Conservation (phyloP, 2,888 invertebrate species). For the Parnassius apollo region DNA sequence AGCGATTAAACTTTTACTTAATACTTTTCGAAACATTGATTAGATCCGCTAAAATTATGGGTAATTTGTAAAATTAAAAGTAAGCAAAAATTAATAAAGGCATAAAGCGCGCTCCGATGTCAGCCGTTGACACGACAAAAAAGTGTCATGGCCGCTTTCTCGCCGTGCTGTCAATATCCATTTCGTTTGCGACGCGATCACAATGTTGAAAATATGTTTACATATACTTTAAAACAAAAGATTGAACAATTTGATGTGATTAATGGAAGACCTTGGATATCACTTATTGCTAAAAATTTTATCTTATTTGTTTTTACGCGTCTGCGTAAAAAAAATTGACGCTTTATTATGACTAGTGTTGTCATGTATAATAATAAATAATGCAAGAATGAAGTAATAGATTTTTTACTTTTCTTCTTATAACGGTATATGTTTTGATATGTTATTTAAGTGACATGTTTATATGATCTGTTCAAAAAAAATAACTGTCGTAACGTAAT, state of each 20-base stretch:
- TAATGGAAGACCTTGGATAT: conserved; percentile 24
- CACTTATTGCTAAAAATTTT: conserved; percentile 21
- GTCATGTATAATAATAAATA: conserved; percentile 13
- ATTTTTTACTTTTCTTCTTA: too few relatives aligned
- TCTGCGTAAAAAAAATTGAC: conserved; percentile 13
- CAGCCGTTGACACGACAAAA: conserved; percentile 53
- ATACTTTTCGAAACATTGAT: too few relatives aligned
- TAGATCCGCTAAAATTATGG: neutral
- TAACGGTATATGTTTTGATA: too few relatives aligned
- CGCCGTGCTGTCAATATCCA: conserved; percentile 60
- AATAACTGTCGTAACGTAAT: too few relatives aligned
- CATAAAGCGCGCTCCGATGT: conserved; percentile 38
- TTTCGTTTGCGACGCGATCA: conserved; percentile 42
- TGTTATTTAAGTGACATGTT: too few relatives aligned
- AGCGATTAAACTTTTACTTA: too few relatives aligned
- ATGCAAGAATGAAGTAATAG: conserved; percentile 1
- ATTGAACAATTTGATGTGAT: conserved; percentile 34
- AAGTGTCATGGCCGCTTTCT: conserved; percentile 55
- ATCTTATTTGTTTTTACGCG: conserved; percentile 19
- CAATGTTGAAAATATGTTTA: conserved; percentile 45
- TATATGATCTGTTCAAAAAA: too few relatives aligned
- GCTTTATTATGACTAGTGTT: conserved; percentile 16
- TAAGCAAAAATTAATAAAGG: neutral
- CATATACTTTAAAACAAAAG: conserved; percentile 43
- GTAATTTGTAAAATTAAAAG: neutral